phyloP scores from a whole-genome alignment of 1,140 invertebrate genomes.

The Drosophila parvula region DNA sequence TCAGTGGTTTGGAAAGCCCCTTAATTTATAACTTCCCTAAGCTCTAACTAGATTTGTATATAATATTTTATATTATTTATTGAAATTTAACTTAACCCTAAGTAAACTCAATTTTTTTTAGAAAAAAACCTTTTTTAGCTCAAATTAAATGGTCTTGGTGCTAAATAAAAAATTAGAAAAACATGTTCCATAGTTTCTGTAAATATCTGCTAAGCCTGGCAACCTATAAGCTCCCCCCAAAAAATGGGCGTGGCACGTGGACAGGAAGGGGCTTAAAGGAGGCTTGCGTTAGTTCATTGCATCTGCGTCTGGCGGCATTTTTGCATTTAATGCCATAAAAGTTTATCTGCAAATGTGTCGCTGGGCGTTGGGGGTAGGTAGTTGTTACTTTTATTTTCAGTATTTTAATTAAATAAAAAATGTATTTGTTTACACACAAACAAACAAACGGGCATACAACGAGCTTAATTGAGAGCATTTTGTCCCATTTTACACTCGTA shows the following conservation, averaged over 20 bases:
- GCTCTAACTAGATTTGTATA: too few relatives aligned
- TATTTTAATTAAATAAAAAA: constrained; percentile 58
- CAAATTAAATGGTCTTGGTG: too few relatives aligned
- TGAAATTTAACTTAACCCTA: too few relatives aligned
- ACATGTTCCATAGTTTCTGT: background rate
- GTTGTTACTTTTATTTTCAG: constrained; percentile 41
- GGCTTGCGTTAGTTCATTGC: constrained; percentile 18
- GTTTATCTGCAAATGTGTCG: constrained; percentile 55
- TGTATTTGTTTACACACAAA: constrained; percentile 34
- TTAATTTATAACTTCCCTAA: too few relatives aligned
- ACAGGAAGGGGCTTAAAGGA: background rate
- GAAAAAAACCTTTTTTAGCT: too few relatives aligned
- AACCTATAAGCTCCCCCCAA: background rate
- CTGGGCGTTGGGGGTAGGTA: background rate
- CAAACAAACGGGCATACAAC: constrained; percentile 8
- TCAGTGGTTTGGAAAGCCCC: too few relatives aligned
- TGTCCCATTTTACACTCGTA: constrained; percentile 20
- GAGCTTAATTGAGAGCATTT: constrained; percentile 51
- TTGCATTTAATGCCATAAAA: constrained; percentile 52
- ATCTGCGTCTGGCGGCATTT: constrained; percentile 45
- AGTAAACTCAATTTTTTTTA: too few relatives aligned
- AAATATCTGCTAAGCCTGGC: constrained; percentile 9
- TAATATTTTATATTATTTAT: too few relatives aligned
- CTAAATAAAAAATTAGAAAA: background rate
- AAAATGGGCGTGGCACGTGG: constrained; percentile 6